Conservation (phyloP, 2,888 invertebrate species). For the Mesorhabditis belari region DNA sequence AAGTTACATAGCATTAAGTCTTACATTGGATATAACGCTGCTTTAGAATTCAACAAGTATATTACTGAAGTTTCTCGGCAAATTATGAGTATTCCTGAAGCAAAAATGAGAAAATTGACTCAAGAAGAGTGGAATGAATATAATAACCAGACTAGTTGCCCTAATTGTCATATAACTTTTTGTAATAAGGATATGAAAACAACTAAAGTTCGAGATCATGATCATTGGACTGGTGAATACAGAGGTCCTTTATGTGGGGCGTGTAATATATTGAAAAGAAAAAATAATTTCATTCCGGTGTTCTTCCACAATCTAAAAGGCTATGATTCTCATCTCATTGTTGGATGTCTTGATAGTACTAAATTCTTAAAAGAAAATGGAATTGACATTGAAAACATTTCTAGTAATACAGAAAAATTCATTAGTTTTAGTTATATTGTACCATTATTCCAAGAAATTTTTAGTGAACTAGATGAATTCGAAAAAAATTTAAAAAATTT, state of each 20-base stretch:
- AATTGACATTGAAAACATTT: conserved; percentile 9
- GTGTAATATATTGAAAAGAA: conserved; percentile 15
- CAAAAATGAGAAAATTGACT: conserved; percentile 10
- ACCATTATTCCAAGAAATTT: conserved; percentile 6
- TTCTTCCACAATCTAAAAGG: conserved; percentile 20
- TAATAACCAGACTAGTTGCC: conserved; percentile 5
- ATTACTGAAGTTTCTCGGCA: conserved; percentile 12
- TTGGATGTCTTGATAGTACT: conserved; percentile 10
- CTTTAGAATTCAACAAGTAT: conserved; percentile 11
- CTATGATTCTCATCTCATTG: conserved; percentile 19
- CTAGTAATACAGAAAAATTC: conserved; percentile 17
- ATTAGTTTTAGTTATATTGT: conserved; percentile 19
- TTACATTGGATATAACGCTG: conserved; percentile 11
- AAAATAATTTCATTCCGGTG: conserved; percentile 17
- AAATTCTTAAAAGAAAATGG: conserved; percentile 5
- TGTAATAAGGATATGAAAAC: conserved; percentile 9
- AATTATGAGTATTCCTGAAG: conserved; percentile 11
- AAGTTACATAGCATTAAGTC: conserved; percentile 3
- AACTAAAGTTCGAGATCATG: conserved; percentile 16
- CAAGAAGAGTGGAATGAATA: conserved; percentile 4
- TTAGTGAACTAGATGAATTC: too few species aligned
- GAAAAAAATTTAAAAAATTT: too few species aligned
- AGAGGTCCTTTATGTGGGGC: conserved; percentile 13
- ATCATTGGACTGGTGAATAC: conserved; percentile 23
- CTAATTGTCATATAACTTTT: conserved; percentile 7